Evolutionary conservation across 2,888 invertebrate species (phyloP).

Genomic region (Drosophila fungiperda): DNA sequence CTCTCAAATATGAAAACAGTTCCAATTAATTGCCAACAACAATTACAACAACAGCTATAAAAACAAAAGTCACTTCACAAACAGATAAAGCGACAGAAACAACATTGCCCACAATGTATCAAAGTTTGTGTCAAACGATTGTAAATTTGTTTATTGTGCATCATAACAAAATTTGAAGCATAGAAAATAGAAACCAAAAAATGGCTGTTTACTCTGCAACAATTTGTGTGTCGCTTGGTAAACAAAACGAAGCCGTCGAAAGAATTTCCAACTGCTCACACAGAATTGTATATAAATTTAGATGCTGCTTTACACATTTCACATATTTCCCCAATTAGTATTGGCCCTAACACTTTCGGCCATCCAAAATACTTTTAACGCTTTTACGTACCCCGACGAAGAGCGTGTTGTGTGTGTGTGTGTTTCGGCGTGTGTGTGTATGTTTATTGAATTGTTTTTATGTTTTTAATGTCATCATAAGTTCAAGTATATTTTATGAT

Average conservation of each 20-base stretch:
- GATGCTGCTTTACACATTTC: not conserved
- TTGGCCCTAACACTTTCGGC: constrained; percentile 23
- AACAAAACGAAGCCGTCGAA: constrained; percentile 66
- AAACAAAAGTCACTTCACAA: constrained; percentile 1
- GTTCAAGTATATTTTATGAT: constrained; percentile 62
- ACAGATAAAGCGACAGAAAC: constrained; percentile 2
- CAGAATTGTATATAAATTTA: constrained; percentile 8
- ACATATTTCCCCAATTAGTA: not conserved
- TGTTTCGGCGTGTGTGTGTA: constrained; percentile 30
- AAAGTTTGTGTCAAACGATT: constrained; percentile 73
- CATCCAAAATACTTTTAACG: constrained; percentile 58
- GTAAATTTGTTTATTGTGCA: constrained; percentile 76
- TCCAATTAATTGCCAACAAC: constrained; percentile 54
- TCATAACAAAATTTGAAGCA: constrained; percentile 41
- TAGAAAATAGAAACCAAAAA: constrained; percentile 57
- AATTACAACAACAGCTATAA: constrained; percentile 15
- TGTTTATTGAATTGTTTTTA: constrained; percentile 84
- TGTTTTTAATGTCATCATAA: constrained; percentile 84
- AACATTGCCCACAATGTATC: constrained; percentile 66
- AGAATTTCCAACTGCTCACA: constrained; percentile 45
- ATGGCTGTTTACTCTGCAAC: constrained; percentile 74
- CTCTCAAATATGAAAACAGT: constrained; percentile 37
- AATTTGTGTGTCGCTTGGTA: constrained; percentile 74
- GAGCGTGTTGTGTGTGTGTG: constrained; percentile 23
- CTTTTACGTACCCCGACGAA: constrained; percentile 22